Evolutionary conservation across 1,140 invertebrate species (phyloP).

Genomic region (Anastrepha obliqua): DNA sequence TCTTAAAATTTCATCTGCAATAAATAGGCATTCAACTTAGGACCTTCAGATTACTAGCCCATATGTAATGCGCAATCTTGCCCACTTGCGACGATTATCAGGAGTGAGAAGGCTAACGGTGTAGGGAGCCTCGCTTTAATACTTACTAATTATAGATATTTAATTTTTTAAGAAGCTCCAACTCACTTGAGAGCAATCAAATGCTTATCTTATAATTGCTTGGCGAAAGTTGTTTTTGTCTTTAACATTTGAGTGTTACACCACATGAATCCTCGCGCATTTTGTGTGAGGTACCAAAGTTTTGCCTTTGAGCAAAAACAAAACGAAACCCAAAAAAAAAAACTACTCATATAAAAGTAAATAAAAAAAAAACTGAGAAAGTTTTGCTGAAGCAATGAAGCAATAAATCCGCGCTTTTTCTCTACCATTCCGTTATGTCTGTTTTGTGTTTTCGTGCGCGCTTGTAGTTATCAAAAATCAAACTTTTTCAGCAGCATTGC

Average conservation of each 20-base stretch:
- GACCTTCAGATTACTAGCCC: no score
- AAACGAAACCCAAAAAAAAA: neutral
- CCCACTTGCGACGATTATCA: no score
- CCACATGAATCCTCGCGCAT: no score
- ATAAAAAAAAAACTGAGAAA: neutral
- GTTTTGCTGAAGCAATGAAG: slow-evolving; percentile 11
- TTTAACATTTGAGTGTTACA: neutral
- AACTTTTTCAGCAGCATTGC: neutral
- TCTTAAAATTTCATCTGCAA: no score
- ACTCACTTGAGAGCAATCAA: neutral
- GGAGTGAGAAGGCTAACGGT: no score
- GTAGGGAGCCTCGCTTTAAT: no score
- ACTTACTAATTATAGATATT: no score
- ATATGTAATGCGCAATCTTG: no score
- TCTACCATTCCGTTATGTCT: no score
- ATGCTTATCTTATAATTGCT: neutral
- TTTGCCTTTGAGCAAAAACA: neutral
- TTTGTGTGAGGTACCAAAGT: neutral
- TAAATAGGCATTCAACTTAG: no score
- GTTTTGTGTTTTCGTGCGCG: neutral
- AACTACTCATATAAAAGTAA: neutral
- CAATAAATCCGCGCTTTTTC: slow-evolving; percentile 32
- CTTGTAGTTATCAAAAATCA: neutral
- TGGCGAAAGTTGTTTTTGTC: neutral
- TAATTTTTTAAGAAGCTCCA: neutral